Conservation (phyloP, 2,888 invertebrate species). For the Polymixis flavicincta region DNA sequence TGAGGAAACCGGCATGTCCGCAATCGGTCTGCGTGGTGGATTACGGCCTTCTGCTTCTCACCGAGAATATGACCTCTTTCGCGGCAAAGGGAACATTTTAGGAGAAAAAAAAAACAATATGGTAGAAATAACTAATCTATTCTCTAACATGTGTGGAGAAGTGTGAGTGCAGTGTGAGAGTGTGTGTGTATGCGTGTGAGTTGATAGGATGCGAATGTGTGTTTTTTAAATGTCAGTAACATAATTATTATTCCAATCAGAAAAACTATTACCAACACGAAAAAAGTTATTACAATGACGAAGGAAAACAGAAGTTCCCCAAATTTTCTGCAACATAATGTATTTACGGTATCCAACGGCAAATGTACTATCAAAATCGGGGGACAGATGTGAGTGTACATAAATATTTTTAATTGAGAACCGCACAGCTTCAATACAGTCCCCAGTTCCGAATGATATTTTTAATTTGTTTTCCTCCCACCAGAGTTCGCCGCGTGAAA, state of each 20-base stretch:
- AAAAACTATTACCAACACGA: neutral
- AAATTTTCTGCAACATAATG: neutral
- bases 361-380: neutral
- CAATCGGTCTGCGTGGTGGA: too few relatives aligned
- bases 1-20: too few relatives aligned
- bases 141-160: too few relatives aligned
- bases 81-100: too few relatives aligned
- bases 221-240: too few relatives aligned
- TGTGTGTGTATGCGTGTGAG: too few relatives aligned
- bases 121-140: too few relatives aligned
- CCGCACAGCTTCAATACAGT: neutral
- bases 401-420: slow-evolving; percentile 38
- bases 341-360: neutral
- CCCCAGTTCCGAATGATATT: slow-evolving; percentile 35
- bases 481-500: slow-evolving; percentile 9
- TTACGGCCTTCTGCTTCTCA: too few relatives aligned
- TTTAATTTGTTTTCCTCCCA: slow-evolving; percentile 47
- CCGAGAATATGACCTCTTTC: too few relatives aligned
- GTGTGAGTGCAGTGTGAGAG: too few relatives aligned
- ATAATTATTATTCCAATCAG: neutral
- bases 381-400: neutral
- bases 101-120: too few relatives aligned
- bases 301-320: neutral
- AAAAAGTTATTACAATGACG: neutral
- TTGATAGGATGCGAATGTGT: too few relatives aligned